Percentiles rank a stretch among this genome's conserved stretches.
phyloP scores from a whole-genome alignment of 2,888 invertebrate species.

The Pterostichus niger region DNA sequence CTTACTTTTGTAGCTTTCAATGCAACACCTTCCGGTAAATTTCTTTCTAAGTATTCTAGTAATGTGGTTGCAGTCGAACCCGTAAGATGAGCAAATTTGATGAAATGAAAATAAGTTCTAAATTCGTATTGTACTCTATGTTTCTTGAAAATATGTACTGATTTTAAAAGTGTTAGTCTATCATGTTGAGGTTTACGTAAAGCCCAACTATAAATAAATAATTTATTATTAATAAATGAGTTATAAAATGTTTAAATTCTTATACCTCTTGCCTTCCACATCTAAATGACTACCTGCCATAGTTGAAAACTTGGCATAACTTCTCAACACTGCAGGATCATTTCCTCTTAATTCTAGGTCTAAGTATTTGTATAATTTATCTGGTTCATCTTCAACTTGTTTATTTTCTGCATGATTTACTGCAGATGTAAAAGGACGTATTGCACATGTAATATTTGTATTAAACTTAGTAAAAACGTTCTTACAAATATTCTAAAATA shows the following conservation, averaged over 20 bases:
- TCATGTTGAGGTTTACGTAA: constrained; percentile 86
- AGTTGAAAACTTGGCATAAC: constrained; percentile 91
- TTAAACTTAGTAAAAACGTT: constrained; percentile 22
- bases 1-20: constrained; percentile 91
- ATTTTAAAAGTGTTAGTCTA: constrained; percentile 90
- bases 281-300: constrained; percentile 90
- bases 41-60: constrained; percentile 96
- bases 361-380: constrained; percentile 90
- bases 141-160: constrained; percentile 94
- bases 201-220: constrained; percentile 82
- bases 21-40: constrained; percentile 98
- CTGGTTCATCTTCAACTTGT: constrained; percentile 76
- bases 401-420: constrained; percentile 40
- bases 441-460: background rate
- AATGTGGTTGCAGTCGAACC: constrained; percentile 97
- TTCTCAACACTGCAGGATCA: constrained; percentile 92
- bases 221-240: background rate
- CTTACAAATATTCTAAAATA: constrained; percentile 49
- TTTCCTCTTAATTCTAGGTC: constrained; percentile 93
- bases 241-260: constrained; percentile 64
- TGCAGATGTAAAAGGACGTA: constrained; percentile 61
- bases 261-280: constrained; percentile 86
- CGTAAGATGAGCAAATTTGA: constrained; percentile 91
- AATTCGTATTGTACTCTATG: constrained; percentile 97
- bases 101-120: constrained; percentile 92